Evolutionary conservation across 2,888 invertebrate species (phyloP), one percentile per base, ranked within the genome.

Genomic region (Griposia aprilina): DNA sequence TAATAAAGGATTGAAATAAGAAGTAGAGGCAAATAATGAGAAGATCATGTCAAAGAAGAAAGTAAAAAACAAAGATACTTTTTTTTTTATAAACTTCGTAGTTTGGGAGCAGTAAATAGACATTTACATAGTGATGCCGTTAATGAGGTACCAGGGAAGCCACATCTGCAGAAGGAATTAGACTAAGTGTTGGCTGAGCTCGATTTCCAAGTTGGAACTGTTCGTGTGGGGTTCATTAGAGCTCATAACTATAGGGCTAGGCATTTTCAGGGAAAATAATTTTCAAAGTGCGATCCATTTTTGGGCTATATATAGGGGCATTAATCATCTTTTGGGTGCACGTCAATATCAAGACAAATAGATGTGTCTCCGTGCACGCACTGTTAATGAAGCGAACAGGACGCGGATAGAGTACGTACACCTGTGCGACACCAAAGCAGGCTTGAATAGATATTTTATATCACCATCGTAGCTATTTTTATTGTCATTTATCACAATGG

Each of bases 401-500:
- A 23, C 26, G 48, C 36, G 23, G n/a, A 60, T 78, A 30, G 50
- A n/a, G 17, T 45, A 23, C 36, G 41, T 48, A 41, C 36, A 63
- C 26, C 26, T 20, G 26, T 66, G 7, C 48, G 45, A 5, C 30
- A 36, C 69, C 55, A 50, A 62, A 67, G 15, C 10, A 8, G 69
- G 57, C 66, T 55, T 30, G 48, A 62, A 76, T 15, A 65, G 15
- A 60, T 71, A 57, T 17, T 57, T 57, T 71, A 52, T 52, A 48
- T 45, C 36, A 66, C 50, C 50, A n/a, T 41, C 20, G 55, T 80
- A 45, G 10, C 10, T 45, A 73, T 76, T 80, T 69, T 87, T 77
- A 83, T 72, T 80, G 57, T 63, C 23, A 80, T 23, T 75, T 77
- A n/a, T 69, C n/a, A 93, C 92, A 93, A 94, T 93, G 85, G 90